Base-by-base conservation (phyloP, 1,140 invertebrate species). In the Portunus trituberculatus region DNA sequence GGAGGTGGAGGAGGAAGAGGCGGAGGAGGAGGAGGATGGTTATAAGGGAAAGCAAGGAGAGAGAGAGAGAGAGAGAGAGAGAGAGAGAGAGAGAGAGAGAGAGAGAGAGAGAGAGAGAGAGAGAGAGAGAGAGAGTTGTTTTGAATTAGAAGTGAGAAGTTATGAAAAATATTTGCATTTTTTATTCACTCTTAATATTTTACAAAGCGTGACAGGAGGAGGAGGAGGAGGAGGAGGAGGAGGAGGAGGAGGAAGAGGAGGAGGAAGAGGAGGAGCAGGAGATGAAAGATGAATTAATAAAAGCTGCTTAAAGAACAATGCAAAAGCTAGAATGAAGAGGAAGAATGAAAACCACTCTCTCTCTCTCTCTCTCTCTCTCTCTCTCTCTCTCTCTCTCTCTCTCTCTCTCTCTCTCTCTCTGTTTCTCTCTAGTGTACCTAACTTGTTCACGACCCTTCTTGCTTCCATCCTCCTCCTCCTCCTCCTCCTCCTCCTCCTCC, bases 361-460 rank as follows among this genome's bases (percentile, higher is more conserved):
- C 59, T 76, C 59, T 76, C 59, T 76, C 59, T 76, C 59, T 76
- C 59, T 76, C 59, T 76, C 59, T 76, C 59, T 76, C n/a, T n/a
- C n/a, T 7, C 25, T 76, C 25, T n/a, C 20, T n/a, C 67, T n/a
- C 20, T 20, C 67, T 76, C 67, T 76, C 25, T 76, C 20, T 20
- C 20, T 76, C 6, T n/a, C 67, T 25, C 20, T 76, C 67, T 76
- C 67, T 76, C 67, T 20, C 6, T n/a, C 67, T n/a, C 67, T n/a
- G 1, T n/a, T 25, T n/a, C n/a, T 20, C 6, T 20, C n/a, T 76
- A 39, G 39, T 39, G 39, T 39, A 39, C 39, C 39, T 39, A 39
- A 39, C 39, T 39, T 39, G 1, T 39, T 39, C 39, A 39, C 39
- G 39, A 39, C 39, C 39, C 39, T 39, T 39, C 39, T 39, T 39